Evolutionary conservation across 2,888 invertebrate species (phyloP).

Genomic region (Eupithecia pulchellata): DNA sequence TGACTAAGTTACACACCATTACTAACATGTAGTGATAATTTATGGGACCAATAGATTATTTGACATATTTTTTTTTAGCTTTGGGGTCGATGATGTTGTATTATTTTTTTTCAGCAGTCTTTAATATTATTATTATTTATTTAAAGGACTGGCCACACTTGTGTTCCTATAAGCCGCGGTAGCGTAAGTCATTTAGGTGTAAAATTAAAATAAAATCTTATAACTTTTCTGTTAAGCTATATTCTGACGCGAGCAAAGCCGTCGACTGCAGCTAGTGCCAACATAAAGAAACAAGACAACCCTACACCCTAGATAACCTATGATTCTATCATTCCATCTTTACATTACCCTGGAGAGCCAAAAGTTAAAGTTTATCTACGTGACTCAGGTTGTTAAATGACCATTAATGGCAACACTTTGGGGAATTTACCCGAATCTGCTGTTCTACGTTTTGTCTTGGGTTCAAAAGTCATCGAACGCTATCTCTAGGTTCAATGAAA

Average conservation of each 20-base stretch:
- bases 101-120: too few relatives aligned
- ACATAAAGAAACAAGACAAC: not conserved
- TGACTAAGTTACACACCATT: not conserved
- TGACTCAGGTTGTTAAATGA: constrained; percentile 15
- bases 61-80: too few relatives aligned
- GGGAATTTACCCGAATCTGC: constrained; percentile 4
- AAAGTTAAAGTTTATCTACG: constrained; percentile 34
- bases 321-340: constrained; percentile 8
- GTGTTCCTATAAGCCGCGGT: too few relatives aligned
- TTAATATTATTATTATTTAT: too few relatives aligned
- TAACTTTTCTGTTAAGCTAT: not conserved
- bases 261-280: not conserved
- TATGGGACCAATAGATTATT: not conserved
- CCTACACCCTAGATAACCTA: not conserved
- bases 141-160: not conserved
- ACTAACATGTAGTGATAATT: too few relatives aligned
- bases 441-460: not conserved
- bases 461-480: not conserved
- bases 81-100: too few relatives aligned
- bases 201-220: too few relatives aligned
- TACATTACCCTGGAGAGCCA: not conserved
- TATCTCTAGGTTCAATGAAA: not conserved
- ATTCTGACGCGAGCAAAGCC: not conserved
- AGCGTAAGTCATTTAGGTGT: too few relatives aligned
- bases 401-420: constrained; percentile 7